Conservation (phyloP, 2,888 invertebrate genomes). For the Philaethria dido region DNA sequence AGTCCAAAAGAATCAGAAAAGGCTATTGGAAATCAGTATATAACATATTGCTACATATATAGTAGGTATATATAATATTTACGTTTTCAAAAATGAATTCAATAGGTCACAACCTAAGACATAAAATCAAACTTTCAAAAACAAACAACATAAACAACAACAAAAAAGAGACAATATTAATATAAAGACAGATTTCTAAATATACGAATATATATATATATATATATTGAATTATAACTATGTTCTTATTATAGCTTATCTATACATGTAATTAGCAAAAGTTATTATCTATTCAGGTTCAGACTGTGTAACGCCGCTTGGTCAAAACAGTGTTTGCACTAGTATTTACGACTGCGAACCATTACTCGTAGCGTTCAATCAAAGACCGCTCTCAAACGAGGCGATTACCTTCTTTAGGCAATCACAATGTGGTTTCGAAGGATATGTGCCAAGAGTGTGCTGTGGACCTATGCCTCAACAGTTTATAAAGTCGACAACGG, state of each 20-base stretch:
- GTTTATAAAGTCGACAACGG: conserved; percentile 37
- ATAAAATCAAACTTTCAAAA: too few relatives aligned
- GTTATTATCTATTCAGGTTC: conserved; percentile 35
- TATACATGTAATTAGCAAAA: not conserved
- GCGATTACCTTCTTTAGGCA: conserved; percentile 70
- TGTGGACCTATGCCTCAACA: conserved; percentile 70
- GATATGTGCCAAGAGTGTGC: conserved; percentile 78
- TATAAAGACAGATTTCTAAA: too few relatives aligned
- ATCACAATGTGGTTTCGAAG: conserved; percentile 83
- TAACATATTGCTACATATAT: too few relatives aligned
- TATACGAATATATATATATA: too few relatives aligned
- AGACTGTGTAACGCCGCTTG: conserved; percentile 76
- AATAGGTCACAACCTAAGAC: too few relatives aligned
- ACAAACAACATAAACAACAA: too few relatives aligned
- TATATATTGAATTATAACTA: too few relatives aligned
- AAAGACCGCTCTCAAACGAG: conserved; percentile 62
- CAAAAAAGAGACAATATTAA: too few relatives aligned
- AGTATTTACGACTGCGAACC: conserved; percentile 75
- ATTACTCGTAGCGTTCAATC: conserved; percentile 68
- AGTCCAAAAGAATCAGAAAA: not conserved
- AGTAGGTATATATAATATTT: too few relatives aligned
- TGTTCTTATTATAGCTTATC: not conserved
- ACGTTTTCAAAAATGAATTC: too few relatives aligned
- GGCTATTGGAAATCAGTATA: too few relatives aligned
- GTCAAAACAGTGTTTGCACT: conserved; percentile 69